Percentiles rank a stretch among this genome's conserved stretches.
Evolutionary conservation across 2,888 invertebrate genomes (phyloP).

Genomic region (Caradrina clavipalpis): DNA sequence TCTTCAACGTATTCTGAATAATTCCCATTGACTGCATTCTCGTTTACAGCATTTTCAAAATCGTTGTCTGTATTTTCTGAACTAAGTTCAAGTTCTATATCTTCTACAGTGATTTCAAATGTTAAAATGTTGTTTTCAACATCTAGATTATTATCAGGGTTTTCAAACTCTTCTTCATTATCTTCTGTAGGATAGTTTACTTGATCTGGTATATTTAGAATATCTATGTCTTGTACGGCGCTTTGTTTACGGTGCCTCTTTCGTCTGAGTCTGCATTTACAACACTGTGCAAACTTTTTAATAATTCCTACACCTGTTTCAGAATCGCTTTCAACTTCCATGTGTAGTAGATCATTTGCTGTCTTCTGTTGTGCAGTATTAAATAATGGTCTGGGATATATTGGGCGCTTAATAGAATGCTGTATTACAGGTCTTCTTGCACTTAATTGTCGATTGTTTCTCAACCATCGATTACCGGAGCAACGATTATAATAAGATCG

Average conservation of each 20-base stretch:
- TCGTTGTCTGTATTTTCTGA: slow-evolving; percentile 14
- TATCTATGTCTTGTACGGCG: slow-evolving; percentile 20
- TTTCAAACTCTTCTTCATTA: slow-evolving; percentile 5
- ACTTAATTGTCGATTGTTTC: neutral
- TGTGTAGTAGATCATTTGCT: slow-evolving; percentile 17
- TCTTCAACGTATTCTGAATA: neutral
- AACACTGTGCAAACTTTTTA: slow-evolving; percentile 56
- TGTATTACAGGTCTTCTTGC: neutral
- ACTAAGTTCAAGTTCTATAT: slow-evolving; percentile 2
- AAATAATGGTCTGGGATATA: slow-evolving; percentile 8
- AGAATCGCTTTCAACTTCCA: slow-evolving; percentile 16
- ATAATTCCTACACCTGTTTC: slow-evolving; percentile 18
- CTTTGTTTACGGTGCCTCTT: slow-evolving; percentile 69
- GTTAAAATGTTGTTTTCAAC: neutral
- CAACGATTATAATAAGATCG: slow-evolving; percentile 29
- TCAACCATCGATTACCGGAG: neutral
- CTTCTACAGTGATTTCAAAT: neutral
- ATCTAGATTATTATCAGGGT: slow-evolving; percentile 28
- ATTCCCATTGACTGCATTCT: neutral
- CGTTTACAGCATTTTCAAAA: slow-evolving; percentile 2
- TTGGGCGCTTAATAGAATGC: neutral
- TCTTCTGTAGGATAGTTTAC: neutral
- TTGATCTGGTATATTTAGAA: slow-evolving; percentile 6
- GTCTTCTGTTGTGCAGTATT: slow-evolving; percentile 20
- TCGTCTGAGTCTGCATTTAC: slow-evolving; percentile 74